Conservation (phyloP, 2,113 vertebrate genomes). For the Suncus etruscus region DNA sequence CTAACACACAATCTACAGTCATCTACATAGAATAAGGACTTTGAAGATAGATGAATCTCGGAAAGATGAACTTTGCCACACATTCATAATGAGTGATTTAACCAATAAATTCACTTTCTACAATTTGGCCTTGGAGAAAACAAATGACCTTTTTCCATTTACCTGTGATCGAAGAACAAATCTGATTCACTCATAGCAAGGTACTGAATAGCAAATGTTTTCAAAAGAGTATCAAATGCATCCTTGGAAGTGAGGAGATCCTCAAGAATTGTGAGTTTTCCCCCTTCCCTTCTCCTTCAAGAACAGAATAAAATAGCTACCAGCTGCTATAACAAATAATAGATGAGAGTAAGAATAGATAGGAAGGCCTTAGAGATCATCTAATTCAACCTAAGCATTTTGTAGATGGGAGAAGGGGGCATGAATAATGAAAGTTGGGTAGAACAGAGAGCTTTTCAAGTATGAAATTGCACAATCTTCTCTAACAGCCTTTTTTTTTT, state of each 20-base stretch:
- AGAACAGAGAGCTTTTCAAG: constrained; percentile 48
- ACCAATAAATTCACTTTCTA: not conserved
- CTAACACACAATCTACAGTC: not conserved
- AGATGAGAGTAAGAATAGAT: constrained; percentile 26
- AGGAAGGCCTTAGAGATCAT: not conserved
- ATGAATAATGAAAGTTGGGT: constrained; percentile 27
- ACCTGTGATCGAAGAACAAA: not conserved
- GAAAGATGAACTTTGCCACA: not conserved
- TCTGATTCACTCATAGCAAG: not conserved
- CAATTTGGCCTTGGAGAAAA: too few species aligned
- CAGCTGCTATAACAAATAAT: not conserved
- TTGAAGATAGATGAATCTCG: not conserved
- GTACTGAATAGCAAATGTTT: not conserved
- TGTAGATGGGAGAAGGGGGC: not conserved
- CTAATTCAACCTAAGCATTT: constrained; percentile 45
- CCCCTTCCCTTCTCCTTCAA: not conserved
- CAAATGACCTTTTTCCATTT: not conserved
- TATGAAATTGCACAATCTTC: not conserved
- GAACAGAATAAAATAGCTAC: constrained; percentile 19
- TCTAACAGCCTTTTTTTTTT: not conserved
- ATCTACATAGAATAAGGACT: not conserved
- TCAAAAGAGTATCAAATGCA: not conserved
- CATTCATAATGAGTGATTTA: not conserved
- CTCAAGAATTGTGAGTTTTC: not conserved
- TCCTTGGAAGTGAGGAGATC: not conserved